A percentile compares a stretch with the other conserved stretches of the same genome.
These are phyloP conservation scores for Trogon surrucura DNA, from an alignment of 2,113 vertebrate genomes.

Conservation along the genomic window DNA sequence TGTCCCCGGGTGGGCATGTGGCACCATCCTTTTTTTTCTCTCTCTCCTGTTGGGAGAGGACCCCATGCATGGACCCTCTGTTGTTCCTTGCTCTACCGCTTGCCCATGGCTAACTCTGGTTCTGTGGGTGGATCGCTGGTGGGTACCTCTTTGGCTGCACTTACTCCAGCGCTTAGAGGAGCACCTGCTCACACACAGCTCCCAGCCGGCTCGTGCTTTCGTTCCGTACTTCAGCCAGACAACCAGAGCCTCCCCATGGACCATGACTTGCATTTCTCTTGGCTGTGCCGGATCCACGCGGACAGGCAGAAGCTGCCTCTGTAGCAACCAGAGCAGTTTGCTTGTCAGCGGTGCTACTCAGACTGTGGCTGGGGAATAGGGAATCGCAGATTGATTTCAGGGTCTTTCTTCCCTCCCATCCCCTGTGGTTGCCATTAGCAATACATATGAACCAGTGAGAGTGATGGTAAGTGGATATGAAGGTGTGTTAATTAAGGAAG, in stretches of 20 bases:
- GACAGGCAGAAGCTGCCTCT: neutral
- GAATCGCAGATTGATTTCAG: neutral
- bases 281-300: fast-evolving
- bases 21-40: neutral
- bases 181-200: fast-evolving
- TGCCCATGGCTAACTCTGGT: neutral
- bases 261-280: fast-evolving
- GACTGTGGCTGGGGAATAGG: neutral
- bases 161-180: neutral
- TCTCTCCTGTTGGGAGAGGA: neutral
- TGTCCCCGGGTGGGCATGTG: neutral
- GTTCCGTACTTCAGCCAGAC: fast-evolving
- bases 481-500: neutral
- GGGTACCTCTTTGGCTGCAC: neutral
- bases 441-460: neutral
- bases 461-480: neutral
- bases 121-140: neutral
- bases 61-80: fast-evolving
- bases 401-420: neutral
- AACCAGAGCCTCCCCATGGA: fast-evolving
- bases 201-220: neutral
- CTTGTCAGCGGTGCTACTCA: neutral
- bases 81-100: neutral
- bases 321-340: neutral
- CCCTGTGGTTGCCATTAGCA: neutral